Conservation (phyloP, 2,888 invertebrate species). For the Acrobasis suavella region DNA sequence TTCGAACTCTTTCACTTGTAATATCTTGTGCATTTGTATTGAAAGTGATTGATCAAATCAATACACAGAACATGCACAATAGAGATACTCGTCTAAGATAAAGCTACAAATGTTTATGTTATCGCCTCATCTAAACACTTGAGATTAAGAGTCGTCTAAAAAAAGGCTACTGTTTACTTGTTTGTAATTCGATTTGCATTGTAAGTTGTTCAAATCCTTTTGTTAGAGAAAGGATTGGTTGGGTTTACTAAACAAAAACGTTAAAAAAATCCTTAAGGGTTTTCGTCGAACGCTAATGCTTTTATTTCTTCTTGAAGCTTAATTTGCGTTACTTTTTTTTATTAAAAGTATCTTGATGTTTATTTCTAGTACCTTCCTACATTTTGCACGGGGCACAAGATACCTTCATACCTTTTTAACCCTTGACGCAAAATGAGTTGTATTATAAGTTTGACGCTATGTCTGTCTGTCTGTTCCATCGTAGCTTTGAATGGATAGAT, state of each 20-base stretch:
- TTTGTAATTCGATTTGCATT: slow-evolving; percentile 71
- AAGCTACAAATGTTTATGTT: slow-evolving; percentile 54
- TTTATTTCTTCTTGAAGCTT: background rate
- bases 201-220: slow-evolving; percentile 60
- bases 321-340: background rate
- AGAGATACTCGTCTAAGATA: slow-evolving; percentile 61
- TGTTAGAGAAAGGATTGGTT: slow-evolving; percentile 59
- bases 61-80: slow-evolving; percentile 40
- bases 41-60: slow-evolving; percentile 19
- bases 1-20: background rate
- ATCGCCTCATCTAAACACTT: slow-evolving; percentile 60
- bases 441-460: no score
- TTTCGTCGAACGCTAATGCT: slow-evolving; percentile 1
- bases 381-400: no score
- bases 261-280: slow-evolving; percentile 3
- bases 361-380: no score
- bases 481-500: no score
- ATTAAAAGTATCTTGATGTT: background rate
- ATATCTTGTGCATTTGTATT: background rate
- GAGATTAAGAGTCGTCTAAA: slow-evolving; percentile 55
- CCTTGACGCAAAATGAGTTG: no score
- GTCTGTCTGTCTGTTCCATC: no score
- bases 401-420: no score
- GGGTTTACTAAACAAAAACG: slow-evolving; percentile 25
- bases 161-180: slow-evolving; percentile 64